Conservation (phyloP, 1,140 invertebrate genomes). For the Heliconius congener region DNA sequence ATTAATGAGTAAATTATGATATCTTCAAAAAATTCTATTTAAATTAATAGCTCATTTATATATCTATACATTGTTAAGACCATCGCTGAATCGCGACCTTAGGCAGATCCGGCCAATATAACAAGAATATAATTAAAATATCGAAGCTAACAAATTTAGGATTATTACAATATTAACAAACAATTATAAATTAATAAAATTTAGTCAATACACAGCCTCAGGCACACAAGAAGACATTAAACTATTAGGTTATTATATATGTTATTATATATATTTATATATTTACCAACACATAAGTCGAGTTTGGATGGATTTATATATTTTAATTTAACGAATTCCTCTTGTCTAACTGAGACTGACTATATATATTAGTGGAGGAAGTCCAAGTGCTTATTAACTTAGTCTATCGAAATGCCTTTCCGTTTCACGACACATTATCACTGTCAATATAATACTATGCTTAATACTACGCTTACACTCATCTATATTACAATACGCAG, state of each 20-base stretch:
- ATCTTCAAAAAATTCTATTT: too few species aligned
- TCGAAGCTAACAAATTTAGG: conserved; percentile 51
- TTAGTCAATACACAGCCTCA: background rate
- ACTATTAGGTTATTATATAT: too few species aligned
- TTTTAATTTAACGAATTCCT: background rate
- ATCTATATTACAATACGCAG: conserved; percentile 16
- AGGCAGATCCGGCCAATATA: conserved; percentile 17
- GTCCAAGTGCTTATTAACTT: conserved; percentile 15
- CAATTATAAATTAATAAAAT: conserved; percentile 12
- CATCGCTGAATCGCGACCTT: background rate
- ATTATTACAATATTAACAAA: conserved; percentile 10
- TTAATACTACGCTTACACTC: conserved; percentile 23
- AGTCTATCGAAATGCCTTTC: conserved; percentile 50
- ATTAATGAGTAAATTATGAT: background rate
- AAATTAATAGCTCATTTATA: too few species aligned
- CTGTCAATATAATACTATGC: conserved; percentile 38
- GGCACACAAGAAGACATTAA: conserved; percentile 1
- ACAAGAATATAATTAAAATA: conserved; percentile 26
- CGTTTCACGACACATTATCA: conserved; percentile 52
- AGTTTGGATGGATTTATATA: background rate
- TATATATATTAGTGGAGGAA: background rate
- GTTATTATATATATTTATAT: too few species aligned
- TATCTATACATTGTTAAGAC: background rate
- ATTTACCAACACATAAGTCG: background rate
- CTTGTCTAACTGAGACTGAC: background rate